Evolutionary conservation across 2,888 invertebrate genomes (phyloP).

Genomic region (Neoascia interrupta): DNA sequence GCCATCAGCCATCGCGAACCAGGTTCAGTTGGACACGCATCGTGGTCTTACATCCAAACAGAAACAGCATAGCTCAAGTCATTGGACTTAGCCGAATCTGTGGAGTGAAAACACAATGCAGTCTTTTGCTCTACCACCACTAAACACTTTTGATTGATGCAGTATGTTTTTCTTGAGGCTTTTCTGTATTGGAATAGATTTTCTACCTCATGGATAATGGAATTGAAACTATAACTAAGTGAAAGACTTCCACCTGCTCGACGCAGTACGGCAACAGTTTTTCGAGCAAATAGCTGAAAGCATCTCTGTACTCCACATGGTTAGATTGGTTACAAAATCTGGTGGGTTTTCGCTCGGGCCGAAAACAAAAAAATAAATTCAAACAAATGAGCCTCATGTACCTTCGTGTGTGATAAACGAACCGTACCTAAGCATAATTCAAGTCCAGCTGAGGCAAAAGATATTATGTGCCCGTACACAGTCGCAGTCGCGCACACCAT

Average conservation of each 20-base stretch:
- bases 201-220: conserved; percentile 34
- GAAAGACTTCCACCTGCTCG: conserved; percentile 38
- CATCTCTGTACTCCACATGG: conserved; percentile 29
- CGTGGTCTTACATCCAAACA: conserved; percentile 27
- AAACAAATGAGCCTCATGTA: conserved; percentile 31
- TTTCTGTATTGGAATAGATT: conserved; percentile 23
- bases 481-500: conserved; percentile 16
- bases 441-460: conserved; percentile 53
- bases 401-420: conserved; percentile 27
- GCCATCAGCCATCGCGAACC: conserved; percentile 22
- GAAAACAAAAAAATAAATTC: conserved; percentile 27
- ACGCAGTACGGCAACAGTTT: conserved; percentile 14
- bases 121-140: no score
- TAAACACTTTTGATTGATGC: no score
- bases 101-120: conserved; percentile 52
- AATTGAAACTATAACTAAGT: conserved; percentile 25
- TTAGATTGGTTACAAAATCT: conserved; percentile 34
- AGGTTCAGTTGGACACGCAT: conserved; percentile 56
- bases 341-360: neutral
- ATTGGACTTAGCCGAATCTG: conserved; percentile 53
- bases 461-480: conserved; percentile 30
- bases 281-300: conserved; percentile 43
- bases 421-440: conserved; percentile 54
- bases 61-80: conserved; percentile 15
- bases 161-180: neutral